Evolutionary conservation across 1,140 invertebrate species (phyloP).

Genomic region (Oedothorax gibbosus): DNA sequence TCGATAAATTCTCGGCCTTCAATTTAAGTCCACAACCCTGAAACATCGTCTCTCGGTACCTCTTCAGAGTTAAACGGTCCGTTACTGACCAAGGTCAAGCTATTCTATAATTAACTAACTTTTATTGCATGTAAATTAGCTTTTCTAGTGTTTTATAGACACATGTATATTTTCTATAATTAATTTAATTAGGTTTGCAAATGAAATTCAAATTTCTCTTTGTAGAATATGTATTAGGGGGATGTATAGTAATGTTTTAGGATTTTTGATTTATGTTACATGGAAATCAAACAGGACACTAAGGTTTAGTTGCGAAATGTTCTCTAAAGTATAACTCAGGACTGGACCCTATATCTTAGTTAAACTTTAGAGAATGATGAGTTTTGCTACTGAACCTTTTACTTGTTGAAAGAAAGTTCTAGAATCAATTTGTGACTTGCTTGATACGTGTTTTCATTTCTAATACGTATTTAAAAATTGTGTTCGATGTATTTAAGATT

Average conservation of each 20-base stretch:
- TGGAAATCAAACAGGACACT: background rate
- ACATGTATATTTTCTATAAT: too few relatives aligned
- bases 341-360: too few relatives aligned
- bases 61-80: conserved; percentile 28
- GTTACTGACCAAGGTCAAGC: conserved; percentile 17
- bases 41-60: conserved; percentile 19
- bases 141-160: too few relatives aligned
- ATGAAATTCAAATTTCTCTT: background rate
- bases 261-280: background rate
- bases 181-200: conserved; percentile 14
- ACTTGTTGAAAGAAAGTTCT: too few relatives aligned
- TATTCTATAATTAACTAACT: conserved; percentile 33
- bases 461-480: too few relatives aligned
- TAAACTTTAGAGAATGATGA: too few relatives aligned
- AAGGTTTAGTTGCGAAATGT: too few relatives aligned
- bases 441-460: too few relatives aligned
- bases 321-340: too few relatives aligned
- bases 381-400: too few relatives aligned
- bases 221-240: background rate
- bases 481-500: too few relatives aligned
- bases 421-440: too few relatives aligned
- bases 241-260: background rate
- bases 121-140: conserved; percentile 21
- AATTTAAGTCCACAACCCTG: conserved; percentile 47
- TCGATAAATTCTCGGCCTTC: conserved; percentile 55